These are phyloP conservation scores for Orchesella flavescens DNA, from an alignment of 2,888 invertebrate species.

Conservation along the genomic window DNA sequence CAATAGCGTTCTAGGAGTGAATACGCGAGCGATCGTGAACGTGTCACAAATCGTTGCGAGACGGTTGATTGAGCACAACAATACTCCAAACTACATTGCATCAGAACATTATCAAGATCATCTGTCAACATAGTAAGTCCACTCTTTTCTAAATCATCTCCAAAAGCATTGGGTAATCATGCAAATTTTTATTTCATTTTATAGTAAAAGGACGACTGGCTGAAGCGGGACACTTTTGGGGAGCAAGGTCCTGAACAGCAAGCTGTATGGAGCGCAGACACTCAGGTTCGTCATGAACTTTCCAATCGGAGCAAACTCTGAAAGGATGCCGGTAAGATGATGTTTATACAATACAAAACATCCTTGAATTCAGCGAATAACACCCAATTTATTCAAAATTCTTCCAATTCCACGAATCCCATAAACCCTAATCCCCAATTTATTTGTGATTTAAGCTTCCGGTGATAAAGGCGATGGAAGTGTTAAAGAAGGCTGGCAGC, in stretches of 20 bases:
- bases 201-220: constrained; percentile 75
- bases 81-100: no score
- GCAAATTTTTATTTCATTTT: no score
- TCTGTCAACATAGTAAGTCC: no score
- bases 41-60: constrained; percentile 87
- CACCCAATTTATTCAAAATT: no score
- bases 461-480: constrained; percentile 94
- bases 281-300: constrained; percentile 96
- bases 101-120: no score
- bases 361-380: neutral
- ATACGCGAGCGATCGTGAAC: constrained; percentile 89
- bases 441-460: constrained; percentile 83
- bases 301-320: constrained; percentile 93
- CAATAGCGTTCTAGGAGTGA: constrained; percentile 78
- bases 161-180: no score
- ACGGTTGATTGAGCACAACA: constrained; percentile 79
- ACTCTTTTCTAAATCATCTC: no score
- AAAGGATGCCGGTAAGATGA: constrained; percentile 93
- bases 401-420: no score
- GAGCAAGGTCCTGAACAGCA: constrained; percentile 92
- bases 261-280: constrained; percentile 97
- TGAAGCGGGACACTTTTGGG: constrained; percentile 95
- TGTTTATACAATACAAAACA: no score
- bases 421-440: no score
- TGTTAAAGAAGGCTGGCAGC: constrained; percentile 99